Percentiles rank a stretch among this genome's conserved stretches.
Conservation (phyloP, 2,113 vertebrate genomes). For the Gavia stellata region DNA sequence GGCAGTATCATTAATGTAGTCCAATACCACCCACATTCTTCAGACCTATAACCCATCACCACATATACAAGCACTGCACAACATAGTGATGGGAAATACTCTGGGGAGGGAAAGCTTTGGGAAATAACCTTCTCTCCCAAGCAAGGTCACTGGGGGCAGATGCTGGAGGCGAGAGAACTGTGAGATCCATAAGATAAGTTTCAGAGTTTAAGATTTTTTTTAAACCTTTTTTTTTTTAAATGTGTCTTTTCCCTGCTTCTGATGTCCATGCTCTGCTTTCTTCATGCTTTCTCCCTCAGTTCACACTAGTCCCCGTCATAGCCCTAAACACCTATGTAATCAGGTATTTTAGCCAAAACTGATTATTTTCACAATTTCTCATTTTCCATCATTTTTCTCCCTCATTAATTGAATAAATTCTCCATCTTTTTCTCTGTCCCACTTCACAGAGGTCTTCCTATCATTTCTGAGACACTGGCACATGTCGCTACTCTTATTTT, state of each 20-base stretch:
- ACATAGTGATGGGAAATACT: background rate
- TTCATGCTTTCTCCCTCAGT: background rate
- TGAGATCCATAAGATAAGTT: background rate
- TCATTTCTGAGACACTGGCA: background rate
- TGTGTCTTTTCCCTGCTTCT: background rate
- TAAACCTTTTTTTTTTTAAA: background rate
- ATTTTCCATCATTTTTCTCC: background rate
- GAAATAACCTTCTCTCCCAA: background rate
- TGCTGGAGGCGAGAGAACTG: accelerated
- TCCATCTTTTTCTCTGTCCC: background rate
- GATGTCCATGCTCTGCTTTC: background rate
- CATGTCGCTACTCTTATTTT: background rate
- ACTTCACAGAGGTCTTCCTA: background rate
- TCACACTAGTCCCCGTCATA: background rate
- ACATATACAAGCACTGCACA: background rate
- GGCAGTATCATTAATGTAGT: background rate
- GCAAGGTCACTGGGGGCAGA: background rate
- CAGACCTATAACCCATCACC: background rate
- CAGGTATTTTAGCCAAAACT: background rate
- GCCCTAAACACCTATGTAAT: background rate
- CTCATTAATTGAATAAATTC: background rate
- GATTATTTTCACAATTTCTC: background rate
- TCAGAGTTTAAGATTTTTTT: background rate
- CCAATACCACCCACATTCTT: background rate
- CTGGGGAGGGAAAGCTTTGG: background rate